Evolutionary conservation across 2,888 invertebrate genomes (phyloP).

Genomic region (Xestia ashworthii): DNA sequence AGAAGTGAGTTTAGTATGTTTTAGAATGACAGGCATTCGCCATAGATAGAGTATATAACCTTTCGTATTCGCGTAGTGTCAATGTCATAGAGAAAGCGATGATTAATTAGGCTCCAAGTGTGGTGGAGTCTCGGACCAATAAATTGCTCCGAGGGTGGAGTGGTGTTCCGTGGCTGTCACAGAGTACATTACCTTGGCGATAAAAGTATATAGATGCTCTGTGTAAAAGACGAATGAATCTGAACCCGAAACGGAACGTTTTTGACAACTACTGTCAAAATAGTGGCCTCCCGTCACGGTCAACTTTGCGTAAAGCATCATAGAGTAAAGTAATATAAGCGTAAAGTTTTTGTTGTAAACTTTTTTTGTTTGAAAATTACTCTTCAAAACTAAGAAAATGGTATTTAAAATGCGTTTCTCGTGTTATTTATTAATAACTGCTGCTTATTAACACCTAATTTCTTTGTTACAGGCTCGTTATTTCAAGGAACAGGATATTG

Average conservation of each 20-base stretch:
- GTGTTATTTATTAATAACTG: background rate
- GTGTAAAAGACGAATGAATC: too few species aligned
- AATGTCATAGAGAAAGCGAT: background rate
- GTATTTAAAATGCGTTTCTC: conserved; percentile 19
- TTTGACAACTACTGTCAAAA: conserved; percentile 22
- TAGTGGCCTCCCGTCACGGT: background rate
- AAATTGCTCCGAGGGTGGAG: too few species aligned
- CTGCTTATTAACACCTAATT: conserved; percentile 34
- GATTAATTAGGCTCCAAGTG: background rate
- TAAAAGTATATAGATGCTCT: too few species aligned
- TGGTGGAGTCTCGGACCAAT: too few species aligned
- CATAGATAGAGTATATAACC: too few species aligned
- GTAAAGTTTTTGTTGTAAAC: background rate
- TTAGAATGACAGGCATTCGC: background rate
- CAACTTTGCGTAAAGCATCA: too few species aligned
- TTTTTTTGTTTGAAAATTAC: background rate
- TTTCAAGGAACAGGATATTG: conserved; percentile 98
- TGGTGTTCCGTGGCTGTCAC: background rate
- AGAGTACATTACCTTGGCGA: too few species aligned
- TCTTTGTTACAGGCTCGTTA: conserved; percentile 94
- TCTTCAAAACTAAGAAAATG: conserved; percentile 35
- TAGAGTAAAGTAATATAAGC: too few species aligned
- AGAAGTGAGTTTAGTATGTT: background rate
- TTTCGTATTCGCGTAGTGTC: too few species aligned
- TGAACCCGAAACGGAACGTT: background rate